Evolutionary conservation across 2,797 vertebrate species (phyloP).

Genomic region (Schizopygopsis pylzovi): DNA sequence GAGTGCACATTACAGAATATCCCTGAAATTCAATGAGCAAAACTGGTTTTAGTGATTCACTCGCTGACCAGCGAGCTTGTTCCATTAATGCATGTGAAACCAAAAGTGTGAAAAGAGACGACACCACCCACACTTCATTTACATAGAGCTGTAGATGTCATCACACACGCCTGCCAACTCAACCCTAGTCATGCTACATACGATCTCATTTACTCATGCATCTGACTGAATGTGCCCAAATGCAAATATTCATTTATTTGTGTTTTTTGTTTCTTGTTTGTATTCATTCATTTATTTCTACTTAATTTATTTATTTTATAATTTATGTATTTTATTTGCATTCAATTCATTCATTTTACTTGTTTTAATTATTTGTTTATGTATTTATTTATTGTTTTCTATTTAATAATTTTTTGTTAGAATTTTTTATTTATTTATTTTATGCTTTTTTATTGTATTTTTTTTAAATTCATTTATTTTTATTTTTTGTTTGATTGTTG

Average conservation of each 20-base stretch:
- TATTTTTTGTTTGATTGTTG: not conserved
- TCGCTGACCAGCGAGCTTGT: not conserved
- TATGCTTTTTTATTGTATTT: not conserved
- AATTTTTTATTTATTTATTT: not conserved
- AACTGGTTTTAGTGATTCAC: constrained; percentile 11
- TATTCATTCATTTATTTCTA: not conserved
- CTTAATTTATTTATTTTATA: not conserved
- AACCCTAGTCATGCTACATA: constrained; percentile 25
- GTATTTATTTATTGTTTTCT: not conserved
- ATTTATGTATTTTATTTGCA: not conserved
- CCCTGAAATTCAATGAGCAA: constrained; percentile 1
- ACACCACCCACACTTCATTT: constrained; percentile 41
- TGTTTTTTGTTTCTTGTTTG: not conserved
- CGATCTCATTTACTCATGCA: constrained; percentile 22
- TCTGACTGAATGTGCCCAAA: not conserved
- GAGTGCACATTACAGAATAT: constrained; percentile 23
- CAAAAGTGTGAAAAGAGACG: constrained; percentile 57
- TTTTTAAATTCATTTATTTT: no score
- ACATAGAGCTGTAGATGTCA: constrained; percentile 51
- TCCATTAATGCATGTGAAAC: constrained; percentile 60
- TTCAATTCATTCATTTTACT: no score
- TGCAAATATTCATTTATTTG: not conserved
- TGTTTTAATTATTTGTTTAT: not conserved
- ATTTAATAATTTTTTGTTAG: not conserved
- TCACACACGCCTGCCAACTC: constrained; percentile 53